These are phyloP conservation scores for Pampusana beccarii DNA, from an alignment of 2,113 vertebrate genomes.

Conservation along the genomic window DNA sequence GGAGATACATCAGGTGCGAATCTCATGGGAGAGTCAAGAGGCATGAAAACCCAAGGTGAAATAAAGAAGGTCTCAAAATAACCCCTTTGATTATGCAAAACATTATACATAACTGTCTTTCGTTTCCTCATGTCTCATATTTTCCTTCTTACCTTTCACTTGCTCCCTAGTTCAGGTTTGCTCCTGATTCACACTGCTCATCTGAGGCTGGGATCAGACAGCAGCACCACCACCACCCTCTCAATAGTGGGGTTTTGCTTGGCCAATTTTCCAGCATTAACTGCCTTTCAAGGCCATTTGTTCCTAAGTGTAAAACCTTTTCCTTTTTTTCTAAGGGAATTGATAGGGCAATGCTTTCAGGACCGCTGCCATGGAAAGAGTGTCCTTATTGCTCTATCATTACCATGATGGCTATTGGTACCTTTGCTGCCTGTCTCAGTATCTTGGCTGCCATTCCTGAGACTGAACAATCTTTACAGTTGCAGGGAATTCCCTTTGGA, in stretches of 20 bases:
- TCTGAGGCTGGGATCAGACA: neutral
- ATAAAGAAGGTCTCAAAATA: neutral
- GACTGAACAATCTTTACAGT: conserved; percentile 29
- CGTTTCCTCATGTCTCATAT: neutral
- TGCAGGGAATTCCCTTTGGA: conserved; percentile 28
- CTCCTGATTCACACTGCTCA: neutral
- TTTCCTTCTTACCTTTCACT: neutral
- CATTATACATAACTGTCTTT: neutral
- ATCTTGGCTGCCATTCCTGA: neutral
- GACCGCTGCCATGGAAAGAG: neutral
- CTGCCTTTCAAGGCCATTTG: conserved; percentile 1
- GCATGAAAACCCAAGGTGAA: neutral
- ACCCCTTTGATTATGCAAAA: neutral
- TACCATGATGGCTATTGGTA: neutral
- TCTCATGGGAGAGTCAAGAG: neutral
- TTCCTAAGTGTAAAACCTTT: neutral
- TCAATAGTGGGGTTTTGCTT: neutral
- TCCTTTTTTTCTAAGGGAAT: neutral
- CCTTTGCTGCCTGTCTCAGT: neutral
- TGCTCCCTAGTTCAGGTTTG: neutral
- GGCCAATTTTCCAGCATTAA: neutral
- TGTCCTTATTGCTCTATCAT: neutral
- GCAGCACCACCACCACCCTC: neutral
- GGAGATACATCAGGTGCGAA: rapidly evolving
- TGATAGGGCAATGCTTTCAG: neutral